phyloP scores from a whole-genome alignment of 2,797 vertebrate species.

The Artibeus lituratus region DNA sequence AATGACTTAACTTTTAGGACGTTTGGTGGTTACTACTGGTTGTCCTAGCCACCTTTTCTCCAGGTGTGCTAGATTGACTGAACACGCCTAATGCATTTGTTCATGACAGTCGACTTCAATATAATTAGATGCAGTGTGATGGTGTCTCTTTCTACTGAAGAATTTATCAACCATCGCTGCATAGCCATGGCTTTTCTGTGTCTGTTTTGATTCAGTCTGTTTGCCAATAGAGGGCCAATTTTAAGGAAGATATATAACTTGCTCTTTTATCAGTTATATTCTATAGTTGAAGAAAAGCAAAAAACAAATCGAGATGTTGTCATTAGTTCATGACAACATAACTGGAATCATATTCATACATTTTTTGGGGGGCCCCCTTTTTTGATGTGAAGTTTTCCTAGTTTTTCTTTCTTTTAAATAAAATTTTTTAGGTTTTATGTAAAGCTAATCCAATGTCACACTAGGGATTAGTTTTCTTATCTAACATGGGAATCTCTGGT shows the following conservation, averaged over 20 bases:
- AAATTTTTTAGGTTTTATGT: not conserved
- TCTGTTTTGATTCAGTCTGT: conserved; percentile 7
- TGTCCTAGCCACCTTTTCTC: conserved; percentile 43
- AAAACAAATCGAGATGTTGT: not conserved
- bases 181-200: not conserved
- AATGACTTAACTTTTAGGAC: conserved; percentile 27
- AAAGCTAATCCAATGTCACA: not conserved
- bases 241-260: not conserved
- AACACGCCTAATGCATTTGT: not conserved
- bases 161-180: not conserved
- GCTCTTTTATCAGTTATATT: conserved; percentile 13
- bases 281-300: not conserved
- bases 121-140: not conserved
- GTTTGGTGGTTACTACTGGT: conserved; percentile 55
- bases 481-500: not conserved
- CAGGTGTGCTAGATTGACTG: conserved; percentile 27
- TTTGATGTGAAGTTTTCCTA: not conserved
- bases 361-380: not conserved
- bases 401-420: not conserved
- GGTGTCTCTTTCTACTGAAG: not conserved
- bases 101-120: not conserved
- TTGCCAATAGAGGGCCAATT: not conserved
- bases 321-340: not conserved
- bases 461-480: not conserved
- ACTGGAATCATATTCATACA: not conserved